Percentiles rank a stretch among this genome's conserved stretches.
phyloP scores from a whole-genome alignment of 2,113 vertebrate genomes.

The Urocolius indicus region DNA sequence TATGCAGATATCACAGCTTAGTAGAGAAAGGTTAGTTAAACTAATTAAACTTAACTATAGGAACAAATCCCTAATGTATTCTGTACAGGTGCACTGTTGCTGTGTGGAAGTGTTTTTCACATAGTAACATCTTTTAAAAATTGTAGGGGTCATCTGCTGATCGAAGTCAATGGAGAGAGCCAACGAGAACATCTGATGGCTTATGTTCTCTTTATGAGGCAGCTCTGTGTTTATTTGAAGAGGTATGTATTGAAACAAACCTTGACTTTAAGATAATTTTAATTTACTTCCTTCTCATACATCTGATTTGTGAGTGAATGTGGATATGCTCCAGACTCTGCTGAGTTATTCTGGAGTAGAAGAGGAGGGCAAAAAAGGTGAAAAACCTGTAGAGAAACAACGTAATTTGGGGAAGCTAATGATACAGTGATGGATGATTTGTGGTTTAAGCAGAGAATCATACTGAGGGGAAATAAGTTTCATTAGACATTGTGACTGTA shows the following conservation, averaged over 20 bases:
- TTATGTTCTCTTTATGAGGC: slow-evolving; percentile 94
- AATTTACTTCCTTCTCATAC: neutral
- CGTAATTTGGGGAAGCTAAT: neutral
- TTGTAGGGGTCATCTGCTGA: slow-evolving; percentile 93
- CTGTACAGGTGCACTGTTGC: neutral
- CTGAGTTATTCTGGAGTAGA: neutral
- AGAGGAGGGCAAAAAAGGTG: neutral
- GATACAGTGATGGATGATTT: neutral
- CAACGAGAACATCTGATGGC: slow-evolving; percentile 89
- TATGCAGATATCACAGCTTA: neutral
- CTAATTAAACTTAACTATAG: neutral
- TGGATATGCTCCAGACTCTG: neutral
- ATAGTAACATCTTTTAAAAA: neutral
- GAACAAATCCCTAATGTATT: neutral
- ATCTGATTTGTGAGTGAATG: neutral
- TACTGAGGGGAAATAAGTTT: neutral
- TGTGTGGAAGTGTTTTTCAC: neutral
- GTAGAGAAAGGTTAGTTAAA: neutral
- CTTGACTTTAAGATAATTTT: neutral
- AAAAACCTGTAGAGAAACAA: neutral
- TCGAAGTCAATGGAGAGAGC: slow-evolving; percentile 96
- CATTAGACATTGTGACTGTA: neutral
- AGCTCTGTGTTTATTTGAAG: slow-evolving; percentile 93
- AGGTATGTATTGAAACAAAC: slow-evolving; percentile 77
- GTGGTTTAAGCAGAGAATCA: neutral